Conservation (phyloP, 2,888 invertebrate species). For the Dyspetes luteomarginatus region DNA sequence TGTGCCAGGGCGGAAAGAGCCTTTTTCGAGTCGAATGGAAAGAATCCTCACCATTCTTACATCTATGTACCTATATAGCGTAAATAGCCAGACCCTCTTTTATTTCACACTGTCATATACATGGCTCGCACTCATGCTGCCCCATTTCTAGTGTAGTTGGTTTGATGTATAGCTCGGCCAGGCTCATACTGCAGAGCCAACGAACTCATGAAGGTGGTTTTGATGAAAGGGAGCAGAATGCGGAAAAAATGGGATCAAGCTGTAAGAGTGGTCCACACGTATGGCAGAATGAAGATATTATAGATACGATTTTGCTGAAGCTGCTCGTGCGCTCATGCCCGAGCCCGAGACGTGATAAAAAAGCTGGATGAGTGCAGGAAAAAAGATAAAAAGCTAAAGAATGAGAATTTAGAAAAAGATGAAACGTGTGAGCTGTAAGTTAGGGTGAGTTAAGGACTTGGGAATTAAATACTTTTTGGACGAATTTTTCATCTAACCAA, state of each 20-base stretch:
- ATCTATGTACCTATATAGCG: conserved; percentile 53
- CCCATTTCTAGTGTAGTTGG: conserved; percentile 72
- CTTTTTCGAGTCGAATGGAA: conserved; percentile 80
- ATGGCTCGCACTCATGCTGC: conserved; percentile 18
- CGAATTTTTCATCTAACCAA: neutral
- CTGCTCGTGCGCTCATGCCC: neutral
- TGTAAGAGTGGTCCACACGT: conserved; percentile 45
- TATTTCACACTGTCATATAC: conserved; percentile 58
- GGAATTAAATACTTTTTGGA: neutral
- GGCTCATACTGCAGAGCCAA: neutral
- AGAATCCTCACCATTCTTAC: conserved; percentile 68
- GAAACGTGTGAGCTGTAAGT: neutral
- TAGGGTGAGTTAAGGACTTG: neutral
- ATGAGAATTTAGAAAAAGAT: conserved; percentile 13
- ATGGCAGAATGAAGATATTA: conserved; percentile 27
- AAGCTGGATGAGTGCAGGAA: conserved; percentile 26
- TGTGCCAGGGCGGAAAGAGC: conserved; percentile 81
- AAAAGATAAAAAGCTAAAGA: neutral
- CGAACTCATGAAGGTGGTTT: conserved; percentile 33
- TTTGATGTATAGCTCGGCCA: conserved; percentile 15
- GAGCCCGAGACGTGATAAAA: neutral
- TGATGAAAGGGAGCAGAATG: conserved; percentile 77
- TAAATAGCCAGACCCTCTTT: conserved; percentile 59
- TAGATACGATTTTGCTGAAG: conserved; percentile 40
- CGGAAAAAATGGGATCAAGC: conserved; percentile 72